These are phyloP conservation scores for Eciton burchellii DNA, from an alignment of 1,140 invertebrate species.

Conservation along the genomic window DNA sequence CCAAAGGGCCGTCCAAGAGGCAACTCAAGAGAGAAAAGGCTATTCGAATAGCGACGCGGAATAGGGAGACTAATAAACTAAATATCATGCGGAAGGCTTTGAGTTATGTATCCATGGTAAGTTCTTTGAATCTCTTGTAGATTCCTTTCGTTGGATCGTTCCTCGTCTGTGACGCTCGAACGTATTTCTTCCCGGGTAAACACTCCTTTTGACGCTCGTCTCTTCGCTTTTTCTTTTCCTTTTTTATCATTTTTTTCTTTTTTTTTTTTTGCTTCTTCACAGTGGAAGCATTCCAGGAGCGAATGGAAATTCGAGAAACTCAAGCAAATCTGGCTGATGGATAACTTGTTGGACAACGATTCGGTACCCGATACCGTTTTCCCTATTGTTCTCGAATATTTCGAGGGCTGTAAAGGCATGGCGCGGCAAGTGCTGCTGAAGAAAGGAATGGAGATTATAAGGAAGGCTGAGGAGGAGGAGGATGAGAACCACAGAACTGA, in stretches of 20 bases:
- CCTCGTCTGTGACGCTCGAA: neutral
- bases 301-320: conserved; percentile 93
- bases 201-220: conserved; percentile 12
- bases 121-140: conserved; percentile 9
- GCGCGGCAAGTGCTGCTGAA: conserved; percentile 87
- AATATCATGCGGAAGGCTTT: conserved; percentile 75
- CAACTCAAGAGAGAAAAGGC: conserved; percentile 78
- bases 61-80: conserved; percentile 65
- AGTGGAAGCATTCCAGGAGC: conserved; percentile 89
- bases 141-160: neutral
- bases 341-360: conserved; percentile 88
- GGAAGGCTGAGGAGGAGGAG: conserved; percentile 87
- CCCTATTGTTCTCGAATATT: conserved; percentile 89
- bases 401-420: conserved; percentile 88
- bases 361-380: conserved; percentile 87
- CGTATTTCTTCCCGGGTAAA: conserved; percentile 36
- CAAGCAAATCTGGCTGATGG: conserved; percentile 90
- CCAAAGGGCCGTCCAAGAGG: conserved; percentile 73
- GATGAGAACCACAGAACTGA: conserved; percentile 77
- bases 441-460: conserved; percentile 88
- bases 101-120: conserved; percentile 80
- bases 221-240: conserved; percentile 22
- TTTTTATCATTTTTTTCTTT: conserved; percentile 5
- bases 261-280: conserved; percentile 39
- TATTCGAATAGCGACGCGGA: conserved; percentile 62